Evolutionary conservation across 2,888 invertebrate species (phyloP).

Genomic region (Xestia rhomboidea): DNA sequence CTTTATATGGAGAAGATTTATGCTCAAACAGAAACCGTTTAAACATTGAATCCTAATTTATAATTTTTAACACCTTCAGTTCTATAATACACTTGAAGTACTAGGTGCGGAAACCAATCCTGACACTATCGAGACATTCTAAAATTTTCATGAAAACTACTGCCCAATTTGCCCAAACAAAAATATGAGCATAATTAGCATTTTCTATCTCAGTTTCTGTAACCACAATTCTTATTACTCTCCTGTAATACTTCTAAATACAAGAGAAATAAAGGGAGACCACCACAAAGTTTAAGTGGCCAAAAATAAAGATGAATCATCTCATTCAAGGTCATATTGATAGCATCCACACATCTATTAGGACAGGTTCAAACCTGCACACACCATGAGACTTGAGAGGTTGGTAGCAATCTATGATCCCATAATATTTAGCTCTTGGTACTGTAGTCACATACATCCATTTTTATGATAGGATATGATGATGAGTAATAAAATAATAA

Average conservation of each 20-base stretch:
- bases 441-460: neutral
- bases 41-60: neutral
- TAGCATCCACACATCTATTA: neutral
- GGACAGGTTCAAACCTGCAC: neutral
- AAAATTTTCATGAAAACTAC: neutral
- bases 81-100: neutral
- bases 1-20: neutral
- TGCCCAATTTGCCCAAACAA: neutral
- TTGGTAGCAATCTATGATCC: neutral
- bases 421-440: neutral
- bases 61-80: neutral
- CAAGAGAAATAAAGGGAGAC: neutral
- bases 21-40: neutral
- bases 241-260: neutral
- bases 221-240: neutral
- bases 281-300: conserved; percentile 12
- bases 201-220: no score
- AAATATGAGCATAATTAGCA: neutral
- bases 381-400: neutral
- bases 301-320: conserved; percentile 45
- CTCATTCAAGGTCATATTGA: conserved; percentile 31
- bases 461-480: neutral
- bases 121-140: neutral
- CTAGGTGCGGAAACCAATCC: neutral
- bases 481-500: neutral